Evolutionary conservation across 1,140 invertebrate species (phyloP), one percentile per base, ranked within the genome.

Genomic region (Gryon sp.): DNA sequence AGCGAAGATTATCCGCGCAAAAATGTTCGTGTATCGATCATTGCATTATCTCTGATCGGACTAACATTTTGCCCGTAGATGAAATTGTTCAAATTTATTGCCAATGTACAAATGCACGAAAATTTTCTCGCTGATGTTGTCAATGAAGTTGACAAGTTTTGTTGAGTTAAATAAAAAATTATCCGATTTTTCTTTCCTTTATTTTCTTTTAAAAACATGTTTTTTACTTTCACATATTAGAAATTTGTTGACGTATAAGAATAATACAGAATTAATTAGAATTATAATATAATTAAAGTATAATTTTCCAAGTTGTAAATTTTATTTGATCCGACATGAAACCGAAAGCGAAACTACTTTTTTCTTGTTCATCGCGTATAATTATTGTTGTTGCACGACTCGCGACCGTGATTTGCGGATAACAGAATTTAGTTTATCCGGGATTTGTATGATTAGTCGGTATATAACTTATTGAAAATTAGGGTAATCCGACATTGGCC

Each of bases 81-180:
- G 57, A 63, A 65, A 65, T 59, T 65, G 57, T 65, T 65, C 28
- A 38, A 26, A 75, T 75, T 75, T 68, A 75, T 75, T 66, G 46
- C 28, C 3, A 59, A 38, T 46, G 19, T 55, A 36, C 7, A n/a
- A 1, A 12, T 12, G 5, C 8, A 40, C 36, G 28, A 32, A 32
- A 32, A 32, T 2, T 7, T 32, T 9, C n/a, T 32, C n/a, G 34
- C 3, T 15, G 1, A 3, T 12, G 5, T 4, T 16, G 8, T 38
- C 34, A 15, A 4, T 38, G n/a, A n/a, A n/a, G 12, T 38, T 15
- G 34, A 38, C 11, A 38, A 38, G n/a, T n/a, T n/a, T n/a, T n/a
- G n/a, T n/a, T n/a, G n/a, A n/a, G n/a, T n/a, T n/a, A n/a, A n/a
- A n/a, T n/a, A n/a, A n/a, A n/a, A n/a, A n/a, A n/a, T n/a, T n/a